These are phyloP conservation scores for Falcaria lacertinaria DNA, from an alignment of 2,888 invertebrate genomes.

Conservation along the genomic window DNA sequence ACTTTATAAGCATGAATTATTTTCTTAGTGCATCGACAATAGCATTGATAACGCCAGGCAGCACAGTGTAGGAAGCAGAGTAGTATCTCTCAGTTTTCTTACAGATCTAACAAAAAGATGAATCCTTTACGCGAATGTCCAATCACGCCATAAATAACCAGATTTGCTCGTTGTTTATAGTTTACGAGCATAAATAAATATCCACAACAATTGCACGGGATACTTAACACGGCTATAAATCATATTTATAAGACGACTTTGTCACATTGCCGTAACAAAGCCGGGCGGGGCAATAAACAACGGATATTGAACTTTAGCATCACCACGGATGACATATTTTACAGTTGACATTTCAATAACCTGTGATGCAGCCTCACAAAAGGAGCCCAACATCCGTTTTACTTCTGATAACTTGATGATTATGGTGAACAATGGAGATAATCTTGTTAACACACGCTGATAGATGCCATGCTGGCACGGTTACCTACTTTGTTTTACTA, in stretches of 20 bases:
- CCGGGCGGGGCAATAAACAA: conserved; percentile 26
- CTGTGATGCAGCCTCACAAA: conserved; percentile 28
- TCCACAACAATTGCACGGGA: conserved; percentile 75
- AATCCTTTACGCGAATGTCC: conserved; percentile 59
- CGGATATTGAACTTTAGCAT: conserved; percentile 47
- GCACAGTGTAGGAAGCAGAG: background rate
- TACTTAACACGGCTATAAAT: conserved; percentile 76
- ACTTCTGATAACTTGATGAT: conserved; percentile 42
- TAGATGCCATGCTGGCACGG: conserved; percentile 7
- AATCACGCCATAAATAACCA: conserved; percentile 76
- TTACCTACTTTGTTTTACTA: background rate
- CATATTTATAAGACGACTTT: conserved; percentile 76
- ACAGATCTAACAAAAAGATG: conserved; percentile 33
- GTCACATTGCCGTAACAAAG: conserved; percentile 69
- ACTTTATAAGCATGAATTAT: conserved; percentile 1
- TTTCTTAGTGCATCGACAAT: background rate
- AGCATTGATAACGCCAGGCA: background rate
- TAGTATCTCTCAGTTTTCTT: conserved; percentile 10
- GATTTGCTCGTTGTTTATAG: conserved; percentile 77
- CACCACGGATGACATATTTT: conserved; percentile 31
- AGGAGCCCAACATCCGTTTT: conserved; percentile 22
- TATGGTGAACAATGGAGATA: conserved; percentile 32
- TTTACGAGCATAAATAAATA: conserved; percentile 76
- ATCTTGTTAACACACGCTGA: conserved; percentile 24
- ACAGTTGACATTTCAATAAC: conserved; percentile 26